Percentiles rank a stretch among this genome's conserved stretches.
phyloP scores from a whole-genome alignment of 2,888 invertebrate genomes.

The Callosobruchus maculatus region DNA sequence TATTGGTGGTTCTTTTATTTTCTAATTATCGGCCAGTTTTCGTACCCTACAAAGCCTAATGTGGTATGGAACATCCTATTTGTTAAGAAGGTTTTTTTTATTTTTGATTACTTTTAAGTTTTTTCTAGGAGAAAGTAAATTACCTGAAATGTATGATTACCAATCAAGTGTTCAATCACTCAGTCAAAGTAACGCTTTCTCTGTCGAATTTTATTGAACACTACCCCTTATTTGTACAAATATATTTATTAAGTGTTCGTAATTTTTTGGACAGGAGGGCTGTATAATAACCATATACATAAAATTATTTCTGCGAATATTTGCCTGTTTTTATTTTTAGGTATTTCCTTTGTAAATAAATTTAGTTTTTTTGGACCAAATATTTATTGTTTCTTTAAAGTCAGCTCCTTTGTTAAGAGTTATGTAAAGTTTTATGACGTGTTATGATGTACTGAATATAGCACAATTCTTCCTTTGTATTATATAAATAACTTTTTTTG shows the following conservation, averaged over 20 bases:
- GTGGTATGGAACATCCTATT: neutral
- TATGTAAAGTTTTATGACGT: constrained; percentile 13
- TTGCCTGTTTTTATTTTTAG: constrained; percentile 27
- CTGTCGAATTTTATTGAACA: constrained; percentile 16
- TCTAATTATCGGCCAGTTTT: too few species aligned
- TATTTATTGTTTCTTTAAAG: constrained; percentile 21
- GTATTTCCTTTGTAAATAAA: constrained; percentile 23
- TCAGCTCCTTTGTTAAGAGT: constrained; percentile 19
- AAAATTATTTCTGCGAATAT: constrained; percentile 33
- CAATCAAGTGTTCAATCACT: constrained; percentile 41
- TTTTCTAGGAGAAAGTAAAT: constrained; percentile 20
- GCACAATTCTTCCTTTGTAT: constrained; percentile 18
- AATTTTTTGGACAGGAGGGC: constrained; percentile 17
- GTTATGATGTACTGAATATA: constrained; percentile 12
- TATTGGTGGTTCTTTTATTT: too few species aligned
- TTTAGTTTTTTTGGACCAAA: constrained; percentile 26
- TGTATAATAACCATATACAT: constrained; percentile 50
- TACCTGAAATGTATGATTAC: constrained; percentile 42
- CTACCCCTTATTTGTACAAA: constrained; percentile 38
- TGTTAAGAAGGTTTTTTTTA: constrained; percentile 19
- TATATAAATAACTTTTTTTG: constrained; percentile 5
- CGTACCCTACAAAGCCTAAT: neutral
- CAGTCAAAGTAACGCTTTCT: constrained; percentile 37
- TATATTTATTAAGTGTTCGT: constrained; percentile 38
- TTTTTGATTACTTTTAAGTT: constrained; percentile 26